Evolutionary conservation across 2,797 vertebrate species (phyloP).

Genomic region (Lepus townsendii): DNA sequence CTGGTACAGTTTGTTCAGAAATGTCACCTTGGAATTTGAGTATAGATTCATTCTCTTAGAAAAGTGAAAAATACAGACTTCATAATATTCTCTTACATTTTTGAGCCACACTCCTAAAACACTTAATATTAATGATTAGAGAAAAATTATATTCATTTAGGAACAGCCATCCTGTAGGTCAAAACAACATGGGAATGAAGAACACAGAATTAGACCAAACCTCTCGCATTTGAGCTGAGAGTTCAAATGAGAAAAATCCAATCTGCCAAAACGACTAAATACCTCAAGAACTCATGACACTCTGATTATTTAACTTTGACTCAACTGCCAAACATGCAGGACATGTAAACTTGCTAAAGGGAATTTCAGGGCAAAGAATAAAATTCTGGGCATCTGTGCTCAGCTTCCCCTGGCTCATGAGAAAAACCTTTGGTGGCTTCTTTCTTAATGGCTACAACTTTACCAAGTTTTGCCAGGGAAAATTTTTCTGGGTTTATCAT

Average conservation of each 20-base stretch:
- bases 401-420: constrained; percentile 57
- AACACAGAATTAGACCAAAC: constrained; percentile 24
- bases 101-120: constrained; percentile 52
- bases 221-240: constrained; percentile 33
- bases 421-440: not conserved
- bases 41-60: constrained; percentile 36
- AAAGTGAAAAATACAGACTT: not conserved
- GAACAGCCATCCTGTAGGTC: not conserved
- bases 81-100: constrained; percentile 40
- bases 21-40: constrained; percentile 47
- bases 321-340: not conserved
- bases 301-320: constrained; percentile 54
- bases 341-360: constrained; percentile 45
- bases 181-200: constrained; percentile 52
- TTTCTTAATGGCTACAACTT: constrained; percentile 44
- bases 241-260: constrained; percentile 57
- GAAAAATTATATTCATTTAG: constrained; percentile 31
- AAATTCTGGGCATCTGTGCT: constrained; percentile 53
- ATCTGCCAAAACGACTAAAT: constrained; percentile 61
- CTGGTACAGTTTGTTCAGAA: constrained; percentile 34
- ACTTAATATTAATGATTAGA: constrained; percentile 26
- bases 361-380: constrained; percentile 67
- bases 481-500: constrained; percentile 20
- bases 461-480: not conserved
- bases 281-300: constrained; percentile 26